A percentile compares a stretch with the other conserved stretches of the same genome.
phyloP scores from a whole-genome alignment of 2,113 vertebrate genomes.

The Syngnathus floridae region DNA sequence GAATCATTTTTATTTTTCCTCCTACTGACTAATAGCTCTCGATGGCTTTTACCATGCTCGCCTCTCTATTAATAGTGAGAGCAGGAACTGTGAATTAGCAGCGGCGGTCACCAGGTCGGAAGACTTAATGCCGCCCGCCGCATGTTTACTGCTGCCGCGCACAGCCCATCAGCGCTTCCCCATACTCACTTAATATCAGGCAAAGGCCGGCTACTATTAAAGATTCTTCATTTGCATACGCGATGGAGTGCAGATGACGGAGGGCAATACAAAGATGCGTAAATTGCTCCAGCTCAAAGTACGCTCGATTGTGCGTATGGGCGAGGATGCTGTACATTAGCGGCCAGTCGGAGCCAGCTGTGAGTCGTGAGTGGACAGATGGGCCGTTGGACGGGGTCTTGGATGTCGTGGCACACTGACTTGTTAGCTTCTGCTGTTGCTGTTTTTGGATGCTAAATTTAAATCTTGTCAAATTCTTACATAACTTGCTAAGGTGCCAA shows the following conservation, averaged over 20 bases:
- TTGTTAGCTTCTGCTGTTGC: conserved; percentile 23
- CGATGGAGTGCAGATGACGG: background rate
- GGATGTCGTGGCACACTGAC: conserved; percentile 55
- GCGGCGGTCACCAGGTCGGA: background rate
- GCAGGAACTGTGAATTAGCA: background rate
- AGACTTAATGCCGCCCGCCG: background rate
- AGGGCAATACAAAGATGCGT: background rate
- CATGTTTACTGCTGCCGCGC: background rate
- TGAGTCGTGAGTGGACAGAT: conserved; percentile 58
- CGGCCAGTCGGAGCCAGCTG: conserved; percentile 18
- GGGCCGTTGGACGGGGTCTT: conserved; percentile 47
- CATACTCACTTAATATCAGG: background rate
- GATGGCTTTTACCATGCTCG: conserved; percentile 5
- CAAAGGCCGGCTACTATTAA: background rate
- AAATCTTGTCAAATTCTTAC: too few species aligned
- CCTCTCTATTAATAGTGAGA: conserved; percentile 4
- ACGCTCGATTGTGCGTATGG: background rate
- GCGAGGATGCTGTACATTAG: conserved; percentile 9
- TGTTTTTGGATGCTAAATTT: too few species aligned
- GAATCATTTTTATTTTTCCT: conserved; percentile 23
- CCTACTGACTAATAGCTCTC: conserved; percentile 3
- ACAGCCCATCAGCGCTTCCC: background rate
- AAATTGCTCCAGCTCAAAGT: background rate
- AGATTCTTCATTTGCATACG: background rate
- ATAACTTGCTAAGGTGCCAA: too few species aligned